phyloP scores from a whole-genome alignment of 2,113 vertebrate genomes.

The Anthoscopus minutus region DNA sequence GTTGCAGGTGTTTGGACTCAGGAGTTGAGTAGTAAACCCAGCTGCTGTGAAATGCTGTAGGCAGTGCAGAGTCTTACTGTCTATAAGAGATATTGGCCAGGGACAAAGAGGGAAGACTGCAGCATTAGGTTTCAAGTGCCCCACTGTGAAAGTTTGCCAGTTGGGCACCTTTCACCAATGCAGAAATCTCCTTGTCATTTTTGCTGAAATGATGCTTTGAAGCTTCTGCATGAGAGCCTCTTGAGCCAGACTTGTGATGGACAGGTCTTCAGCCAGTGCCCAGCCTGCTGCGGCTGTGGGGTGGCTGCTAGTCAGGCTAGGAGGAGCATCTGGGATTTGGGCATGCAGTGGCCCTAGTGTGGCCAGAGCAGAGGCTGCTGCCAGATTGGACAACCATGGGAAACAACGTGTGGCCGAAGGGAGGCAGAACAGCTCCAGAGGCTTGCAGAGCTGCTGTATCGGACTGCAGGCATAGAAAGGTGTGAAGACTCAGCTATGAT shows the following conservation, averaged over 20 bases:
- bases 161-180: not conserved
- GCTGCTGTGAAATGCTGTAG: not conserved
- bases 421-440: not conserved
- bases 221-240: not conserved
- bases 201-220: not conserved
- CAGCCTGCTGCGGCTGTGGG: not conserved
- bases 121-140: not conserved
- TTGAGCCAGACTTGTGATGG: not conserved
- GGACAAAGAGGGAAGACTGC: not conserved
- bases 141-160: not conserved
- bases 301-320: not conserved
- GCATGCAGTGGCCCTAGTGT: fast-evolving
- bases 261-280: not conserved
- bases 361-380: not conserved
- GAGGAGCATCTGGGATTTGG: not conserved
- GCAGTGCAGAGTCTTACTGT: not conserved
- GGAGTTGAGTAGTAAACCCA: not conserved
- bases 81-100: not conserved
- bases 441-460: not conserved
- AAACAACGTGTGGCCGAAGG: not conserved
- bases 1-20: not conserved
- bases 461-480: not conserved
- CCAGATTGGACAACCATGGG: not conserved
- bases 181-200: not conserved
- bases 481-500: not conserved